Evolutionary conservation across 2,888 invertebrate species (phyloP), one percentile per base, ranked within the genome.

Genomic region (Ochropacha duplaris): DNA sequence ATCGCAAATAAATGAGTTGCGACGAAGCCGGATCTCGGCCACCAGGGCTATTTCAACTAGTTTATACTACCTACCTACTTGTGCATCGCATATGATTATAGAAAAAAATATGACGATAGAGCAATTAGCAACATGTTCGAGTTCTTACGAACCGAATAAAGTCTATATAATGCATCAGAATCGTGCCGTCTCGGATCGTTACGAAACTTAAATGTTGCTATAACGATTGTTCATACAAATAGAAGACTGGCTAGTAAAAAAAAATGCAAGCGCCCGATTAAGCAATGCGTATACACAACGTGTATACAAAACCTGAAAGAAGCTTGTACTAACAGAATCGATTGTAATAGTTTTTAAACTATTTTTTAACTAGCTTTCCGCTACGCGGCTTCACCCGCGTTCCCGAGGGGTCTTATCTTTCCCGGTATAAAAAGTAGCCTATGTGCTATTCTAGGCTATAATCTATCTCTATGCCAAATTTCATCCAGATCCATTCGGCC

Each of bases 181-280:
- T 34, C 11, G 19, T 22, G 52, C 26, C 34, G 22, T 51, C n/a
- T n/a, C 28, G 11, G 31, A 11, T 52, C 3, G 50, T 71, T 65
- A 65, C 64, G 65, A 68, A 62, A 66, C 58, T 31, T 60, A 58
- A 62, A 66, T 61, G 69, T 60, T 67, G 60, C 57, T 61, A 57
- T 67, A 69, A 69, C 65, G 58, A 60, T 56, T 61, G 58, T 59
- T 65, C 54, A 54, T 61, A 64, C 65, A 68, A 69, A 64, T 59
- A 61, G 50, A 52, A 34, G 60, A 60, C 59, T 54, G 54, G 63
- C 62, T 59, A 66, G 61, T n/a, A 60, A 61, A 64, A 65, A 60
- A 62, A 31, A 64, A 61, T 63, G 61, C 61, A 39, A 55, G 56
- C 54, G 60, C 54, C 51, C 50, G 60, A 64, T 67, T 65, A 58